Percentiles rank a stretch among this genome's conserved stretches.
These are phyloP conservation scores for Ridgeia piscesae DNA, from an alignment of 1,140 invertebrate genomes.

Conservation along the genomic window DNA sequence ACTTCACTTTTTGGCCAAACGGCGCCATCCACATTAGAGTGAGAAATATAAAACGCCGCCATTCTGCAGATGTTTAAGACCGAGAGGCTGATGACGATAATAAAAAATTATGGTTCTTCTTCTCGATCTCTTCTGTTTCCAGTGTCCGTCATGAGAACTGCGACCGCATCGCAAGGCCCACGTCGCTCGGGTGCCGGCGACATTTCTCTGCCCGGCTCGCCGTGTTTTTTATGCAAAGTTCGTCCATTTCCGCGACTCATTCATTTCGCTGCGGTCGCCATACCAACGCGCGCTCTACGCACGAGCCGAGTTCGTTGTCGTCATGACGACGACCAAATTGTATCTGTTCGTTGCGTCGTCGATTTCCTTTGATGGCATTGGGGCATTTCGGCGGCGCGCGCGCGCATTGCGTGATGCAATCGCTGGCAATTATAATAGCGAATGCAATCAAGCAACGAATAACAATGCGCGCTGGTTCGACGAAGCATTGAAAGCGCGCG, in stretches of 20 bases:
- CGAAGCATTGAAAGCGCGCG: neutral
- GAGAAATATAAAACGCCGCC: neutral
- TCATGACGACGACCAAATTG: neutral
- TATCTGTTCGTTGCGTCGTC: constrained; percentile 3
- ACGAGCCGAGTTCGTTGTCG: neutral
- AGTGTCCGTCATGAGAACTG: neutral
- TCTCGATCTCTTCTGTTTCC: neutral
- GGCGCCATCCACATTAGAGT: neutral
- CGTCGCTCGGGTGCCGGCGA: neutral
- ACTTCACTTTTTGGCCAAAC: too few species aligned
- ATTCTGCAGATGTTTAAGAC: neutral
- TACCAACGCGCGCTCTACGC: constrained; percentile 2
- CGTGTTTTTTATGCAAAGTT: neutral
- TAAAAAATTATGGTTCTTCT: too few species aligned
- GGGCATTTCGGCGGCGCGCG: neutral
- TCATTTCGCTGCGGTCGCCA: neutral
- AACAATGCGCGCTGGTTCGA: neutral
- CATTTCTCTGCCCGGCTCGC: neutral
- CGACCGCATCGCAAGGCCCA: neutral
- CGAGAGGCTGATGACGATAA: neutral
- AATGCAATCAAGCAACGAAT: neutral
- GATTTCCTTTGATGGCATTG: neutral
- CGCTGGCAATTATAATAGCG: neutral
- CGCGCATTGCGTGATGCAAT: neutral
- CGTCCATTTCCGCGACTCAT: neutral